These are phyloP conservation scores for Pseudopipra pipra DNA, from an alignment of 2,113 vertebrate genomes.

Conservation along the genomic window DNA sequence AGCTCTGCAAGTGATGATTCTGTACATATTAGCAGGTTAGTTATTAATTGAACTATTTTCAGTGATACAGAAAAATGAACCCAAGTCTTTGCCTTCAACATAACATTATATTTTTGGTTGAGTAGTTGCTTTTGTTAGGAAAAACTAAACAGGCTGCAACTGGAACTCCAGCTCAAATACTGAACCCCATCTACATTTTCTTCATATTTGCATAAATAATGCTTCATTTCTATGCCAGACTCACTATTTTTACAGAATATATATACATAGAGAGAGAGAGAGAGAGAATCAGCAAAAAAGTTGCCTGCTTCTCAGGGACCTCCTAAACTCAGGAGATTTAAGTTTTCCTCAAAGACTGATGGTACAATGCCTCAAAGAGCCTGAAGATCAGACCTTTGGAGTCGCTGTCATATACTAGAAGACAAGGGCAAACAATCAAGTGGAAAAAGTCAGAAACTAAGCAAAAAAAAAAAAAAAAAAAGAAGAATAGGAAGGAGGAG, in stretches of 20 bases:
- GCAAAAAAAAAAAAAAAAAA: neutral
- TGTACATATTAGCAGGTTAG: neutral
- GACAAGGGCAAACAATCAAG: neutral
- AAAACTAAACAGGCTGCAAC: neutral
- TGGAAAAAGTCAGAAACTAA: neutral
- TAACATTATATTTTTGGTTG: neutral
- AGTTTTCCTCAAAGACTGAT: neutral
- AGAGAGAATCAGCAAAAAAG: neutral
- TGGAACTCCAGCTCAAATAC: neutral
- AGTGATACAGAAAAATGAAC: neutral
- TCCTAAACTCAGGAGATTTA: neutral
- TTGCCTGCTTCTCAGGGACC: neutral
- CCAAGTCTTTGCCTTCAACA: neutral
- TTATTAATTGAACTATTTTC: neutral
- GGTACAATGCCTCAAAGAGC: neutral
- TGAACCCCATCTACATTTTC: neutral
- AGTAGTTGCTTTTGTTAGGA: neutral
- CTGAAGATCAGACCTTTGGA: neutral
- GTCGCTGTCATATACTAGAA: neutral
- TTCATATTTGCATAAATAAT: neutral
- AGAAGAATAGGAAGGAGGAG: neutral
- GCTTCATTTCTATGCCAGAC: neutral
- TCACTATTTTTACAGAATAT: neutral
- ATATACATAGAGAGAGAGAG: neutral
- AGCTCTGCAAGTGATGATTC: neutral